A percentile compares a stretch with the other conserved stretches of the same genome.
Evolutionary conservation across 2,113 vertebrate species (phyloP).

Genomic region (Cottus gobio): DNA sequence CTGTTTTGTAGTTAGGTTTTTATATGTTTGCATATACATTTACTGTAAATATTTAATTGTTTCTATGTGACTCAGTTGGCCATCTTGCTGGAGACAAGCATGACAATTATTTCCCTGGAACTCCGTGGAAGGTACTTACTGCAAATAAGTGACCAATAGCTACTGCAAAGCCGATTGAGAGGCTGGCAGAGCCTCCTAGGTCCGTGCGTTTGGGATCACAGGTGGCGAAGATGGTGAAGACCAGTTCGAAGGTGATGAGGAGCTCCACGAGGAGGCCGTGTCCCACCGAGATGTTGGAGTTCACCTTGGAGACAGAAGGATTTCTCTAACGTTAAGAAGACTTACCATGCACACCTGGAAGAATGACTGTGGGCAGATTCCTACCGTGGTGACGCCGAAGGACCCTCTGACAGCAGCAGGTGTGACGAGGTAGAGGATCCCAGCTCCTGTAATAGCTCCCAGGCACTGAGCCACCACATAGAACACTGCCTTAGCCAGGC

Average conservation of each 20-base stretch:
- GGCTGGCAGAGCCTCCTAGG: constrained; percentile 90
- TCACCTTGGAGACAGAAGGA: constrained; percentile 83
- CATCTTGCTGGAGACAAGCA: not conserved
- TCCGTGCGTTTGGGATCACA: constrained; percentile 94
- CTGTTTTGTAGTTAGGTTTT: not conserved
- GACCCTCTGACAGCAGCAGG: constrained; percentile 85
- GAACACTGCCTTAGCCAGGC: constrained; percentile 92
- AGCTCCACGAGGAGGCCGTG: constrained; percentile 93
- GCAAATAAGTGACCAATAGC: constrained; percentile 96
- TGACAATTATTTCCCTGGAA: not conserved
- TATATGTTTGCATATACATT: not conserved
- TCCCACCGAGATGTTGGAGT: constrained; percentile 86
- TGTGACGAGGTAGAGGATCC: constrained; percentile 92
- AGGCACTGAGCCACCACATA: constrained; percentile 94
- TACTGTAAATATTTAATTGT: not conserved
- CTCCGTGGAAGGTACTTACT: constrained; percentile 83
- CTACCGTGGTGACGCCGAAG: constrained; percentile 92
- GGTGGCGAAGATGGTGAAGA: constrained; percentile 97
- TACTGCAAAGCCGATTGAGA: constrained; percentile 95
- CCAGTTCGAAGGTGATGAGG: constrained; percentile 96
- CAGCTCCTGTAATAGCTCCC: constrained; percentile 90
- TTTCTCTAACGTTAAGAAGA: not conserved
- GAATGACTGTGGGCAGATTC: not conserved
- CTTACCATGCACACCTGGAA: not conserved
- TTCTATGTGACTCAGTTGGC: not conserved